Evolutionary conservation across 1,140 invertebrate species (phyloP), one percentile per base, ranked within the genome.

Genomic region (Lordiphosa stackelbergi): DNA sequence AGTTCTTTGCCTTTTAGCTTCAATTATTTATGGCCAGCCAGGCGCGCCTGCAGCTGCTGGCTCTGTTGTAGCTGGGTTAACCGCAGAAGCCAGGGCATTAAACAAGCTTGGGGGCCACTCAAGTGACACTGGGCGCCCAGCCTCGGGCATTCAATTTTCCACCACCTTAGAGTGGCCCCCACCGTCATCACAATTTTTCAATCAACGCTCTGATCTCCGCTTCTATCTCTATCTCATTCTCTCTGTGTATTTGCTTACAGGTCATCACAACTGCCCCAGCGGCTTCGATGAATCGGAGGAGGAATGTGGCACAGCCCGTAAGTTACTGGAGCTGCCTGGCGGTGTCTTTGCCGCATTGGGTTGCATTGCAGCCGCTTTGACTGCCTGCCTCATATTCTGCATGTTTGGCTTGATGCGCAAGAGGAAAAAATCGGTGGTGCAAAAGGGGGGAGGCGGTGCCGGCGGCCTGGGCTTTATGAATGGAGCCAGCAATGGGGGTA

Each of bases 261-360:
- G 87, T 61, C 83, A 79, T 66, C 88, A 91, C 28, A 94, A 96
- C 87, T 96, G 95, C 85, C 95, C 95, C 11, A 95, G 94, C 4
- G 95, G 95, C 7, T 94, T 92, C 74, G 95, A 96, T 77, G 95
- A 96, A 88, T 91, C 91, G 22, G 92, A 93, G 70, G 90, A 91
- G 13, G 90, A 93, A 63, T 94, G 93, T 78, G 93, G 92, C 28
- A 91, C 90, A 5, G 89, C 89, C n/a, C 84, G 88, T 3, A 88
- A 88, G 58, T 73, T 90, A 49, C 85, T 90, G 37, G 87, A 89
- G 42, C 66, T 89, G 62, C 86, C 89, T 66, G 90, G 88, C 41
- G 90, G 87, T 37, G 84, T 88, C 4, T 89, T 89, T 69, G 88
- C 90, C 7, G 89, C 90, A 11, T 63, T 91, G 16, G 90, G 90